Percentiles rank a stretch among this genome's conserved stretches.
These are phyloP conservation scores for Tribolium madens DNA, from an alignment of 1,140 invertebrate genomes.

Conservation along the genomic window DNA sequence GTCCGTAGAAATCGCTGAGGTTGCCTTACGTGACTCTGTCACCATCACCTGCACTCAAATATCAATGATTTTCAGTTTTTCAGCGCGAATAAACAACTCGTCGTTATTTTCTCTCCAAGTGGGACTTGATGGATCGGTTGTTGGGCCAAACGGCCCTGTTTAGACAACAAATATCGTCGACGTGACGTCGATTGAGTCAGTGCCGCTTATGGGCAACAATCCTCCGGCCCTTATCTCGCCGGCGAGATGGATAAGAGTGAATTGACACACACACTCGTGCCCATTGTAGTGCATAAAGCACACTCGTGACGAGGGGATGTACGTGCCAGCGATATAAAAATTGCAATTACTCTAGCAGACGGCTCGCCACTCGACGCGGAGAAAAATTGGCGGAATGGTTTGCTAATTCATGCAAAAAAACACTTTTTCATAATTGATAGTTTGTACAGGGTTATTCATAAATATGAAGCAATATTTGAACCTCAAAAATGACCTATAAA, in stretches of 20 bases:
- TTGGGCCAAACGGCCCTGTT: constrained; percentile 37
- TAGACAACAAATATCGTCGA: constrained; percentile 40
- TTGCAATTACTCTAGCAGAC: constrained; percentile 31
- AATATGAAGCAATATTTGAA: too few species aligned
- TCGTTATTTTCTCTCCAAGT: background rate
- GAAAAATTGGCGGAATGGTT: background rate
- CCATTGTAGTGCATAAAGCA: constrained; percentile 39
- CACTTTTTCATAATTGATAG: too few species aligned
- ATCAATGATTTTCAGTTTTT: constrained; percentile 24
- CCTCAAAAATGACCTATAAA: too few species aligned
- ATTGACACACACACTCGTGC: constrained; percentile 41
- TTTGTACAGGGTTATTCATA: too few species aligned
- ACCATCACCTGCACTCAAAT: constrained; percentile 15
- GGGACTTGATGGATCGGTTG: constrained; percentile 28
- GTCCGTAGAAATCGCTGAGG: constrained; percentile 3
- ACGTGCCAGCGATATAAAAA: constrained; percentile 36
- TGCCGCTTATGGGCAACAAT: constrained; percentile 33
- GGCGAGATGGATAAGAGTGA: constrained; percentile 40
- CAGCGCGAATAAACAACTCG: background rate
- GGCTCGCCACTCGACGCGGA: background rate
- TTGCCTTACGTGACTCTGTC: constrained; percentile 20
- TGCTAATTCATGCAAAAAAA: too few species aligned
- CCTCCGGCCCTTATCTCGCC: constrained; percentile 37
- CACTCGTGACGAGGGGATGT: constrained; percentile 36
- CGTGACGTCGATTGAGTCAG: constrained; percentile 38